Conservation (phyloP, 2,113 vertebrate species). For the Chiloscyllium plagiosum region DNA sequence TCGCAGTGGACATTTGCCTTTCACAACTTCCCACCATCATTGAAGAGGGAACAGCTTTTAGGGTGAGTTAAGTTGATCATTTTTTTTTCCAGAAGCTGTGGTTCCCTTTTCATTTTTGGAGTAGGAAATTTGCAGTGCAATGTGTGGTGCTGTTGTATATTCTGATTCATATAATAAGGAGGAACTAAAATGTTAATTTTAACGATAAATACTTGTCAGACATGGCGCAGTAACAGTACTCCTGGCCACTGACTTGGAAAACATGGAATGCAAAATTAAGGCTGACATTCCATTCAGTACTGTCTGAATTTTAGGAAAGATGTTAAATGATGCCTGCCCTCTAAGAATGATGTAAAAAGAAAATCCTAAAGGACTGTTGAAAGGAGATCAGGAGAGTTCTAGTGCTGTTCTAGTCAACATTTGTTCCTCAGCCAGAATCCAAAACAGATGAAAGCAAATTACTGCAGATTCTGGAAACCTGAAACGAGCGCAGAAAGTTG, state of each 20-base stretch:
- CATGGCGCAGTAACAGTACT: not conserved
- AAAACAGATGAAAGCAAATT: not conserved
- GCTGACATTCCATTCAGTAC: not conserved
- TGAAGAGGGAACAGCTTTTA: conserved; percentile 91
- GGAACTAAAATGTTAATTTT: not conserved
- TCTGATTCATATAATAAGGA: not conserved
- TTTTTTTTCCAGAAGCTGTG: not conserved
- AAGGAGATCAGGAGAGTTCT: not conserved
- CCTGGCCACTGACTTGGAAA: not conserved
- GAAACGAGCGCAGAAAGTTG: too few relatives aligned
- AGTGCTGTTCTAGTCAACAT: not conserved
- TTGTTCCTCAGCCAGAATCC: not conserved
- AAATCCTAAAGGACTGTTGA: not conserved
- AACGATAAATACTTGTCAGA: not conserved
- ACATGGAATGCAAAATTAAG: not conserved
- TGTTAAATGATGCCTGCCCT: not conserved
- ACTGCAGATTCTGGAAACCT: too few relatives aligned
- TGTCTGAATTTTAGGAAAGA: not conserved
- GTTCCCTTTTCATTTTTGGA: not conserved
- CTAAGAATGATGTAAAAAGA: not conserved
- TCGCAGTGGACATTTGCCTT: conserved; percentile 95
- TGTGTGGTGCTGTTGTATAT: not conserved
- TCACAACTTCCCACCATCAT: conserved; percentile 97
- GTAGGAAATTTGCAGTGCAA: not conserved
- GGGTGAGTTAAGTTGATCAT: conserved; percentile 75